These are phyloP conservation scores for Cephus runcator DNA, from an alignment of 2,888 invertebrate species.

Conservation along the genomic window DNA sequence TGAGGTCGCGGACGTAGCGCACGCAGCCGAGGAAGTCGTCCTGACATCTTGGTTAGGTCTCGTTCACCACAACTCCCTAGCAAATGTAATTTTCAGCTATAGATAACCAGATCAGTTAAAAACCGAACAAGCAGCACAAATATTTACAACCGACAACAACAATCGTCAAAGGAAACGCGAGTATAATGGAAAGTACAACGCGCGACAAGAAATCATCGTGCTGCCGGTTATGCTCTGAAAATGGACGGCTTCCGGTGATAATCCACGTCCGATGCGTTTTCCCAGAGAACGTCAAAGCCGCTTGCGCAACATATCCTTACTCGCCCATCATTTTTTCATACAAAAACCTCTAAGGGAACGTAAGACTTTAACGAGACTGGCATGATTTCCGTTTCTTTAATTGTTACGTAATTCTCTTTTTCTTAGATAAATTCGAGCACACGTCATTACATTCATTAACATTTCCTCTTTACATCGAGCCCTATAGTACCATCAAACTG, in stretches of 20 bases:
- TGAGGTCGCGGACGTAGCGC: slow-evolving; percentile 50
- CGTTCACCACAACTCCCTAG: not conserved
- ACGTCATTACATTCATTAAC: not conserved
- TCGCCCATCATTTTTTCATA: not conserved
- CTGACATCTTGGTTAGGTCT: slow-evolving; percentile 37
- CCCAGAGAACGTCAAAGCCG: not conserved
- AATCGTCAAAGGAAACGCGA: not conserved
- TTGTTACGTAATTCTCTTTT: not conserved
- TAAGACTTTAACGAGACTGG: not conserved
- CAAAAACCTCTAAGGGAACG: not conserved
- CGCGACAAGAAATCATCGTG: not conserved
- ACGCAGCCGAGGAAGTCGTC: slow-evolving; percentile 48
- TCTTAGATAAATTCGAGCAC: not conserved
- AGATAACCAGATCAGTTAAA: not conserved
- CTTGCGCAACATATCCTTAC: not conserved
- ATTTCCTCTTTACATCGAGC: not conserved
- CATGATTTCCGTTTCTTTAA: not conserved
- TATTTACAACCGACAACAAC: not conserved
- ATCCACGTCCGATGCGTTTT: not conserved
- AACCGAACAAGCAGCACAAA: not conserved
- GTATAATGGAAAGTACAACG: not conserved
- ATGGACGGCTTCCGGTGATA: not conserved
- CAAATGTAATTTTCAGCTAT: not conserved
- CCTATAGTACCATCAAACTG: not conserved
- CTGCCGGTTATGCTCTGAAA: not conserved